A percentile compares a stretch with the other conserved stretches of the same genome.
These are phyloP conservation scores for Rhincodon typus DNA, from an alignment of 2,797 vertebrate genomes.

Conservation along the genomic window DNA sequence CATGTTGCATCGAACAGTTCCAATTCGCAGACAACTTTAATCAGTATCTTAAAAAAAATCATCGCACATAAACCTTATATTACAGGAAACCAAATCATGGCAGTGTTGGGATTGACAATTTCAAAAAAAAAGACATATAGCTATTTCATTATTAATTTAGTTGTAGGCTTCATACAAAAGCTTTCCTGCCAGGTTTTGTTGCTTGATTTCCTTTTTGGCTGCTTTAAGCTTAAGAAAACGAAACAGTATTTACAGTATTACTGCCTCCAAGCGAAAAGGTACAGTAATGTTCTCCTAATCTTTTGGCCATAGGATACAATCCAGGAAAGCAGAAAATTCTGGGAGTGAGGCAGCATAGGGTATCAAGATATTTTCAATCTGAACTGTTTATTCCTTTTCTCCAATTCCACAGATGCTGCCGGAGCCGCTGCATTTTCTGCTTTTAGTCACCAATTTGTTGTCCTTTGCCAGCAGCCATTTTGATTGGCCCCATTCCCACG, in stretches of 20 bases:
- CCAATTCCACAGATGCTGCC: too few species aligned
- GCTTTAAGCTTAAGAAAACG: background rate
- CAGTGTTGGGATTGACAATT: background rate
- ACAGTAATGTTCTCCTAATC: background rate
- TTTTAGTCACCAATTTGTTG: too few species aligned
- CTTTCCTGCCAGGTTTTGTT: background rate
- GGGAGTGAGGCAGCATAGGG: background rate
- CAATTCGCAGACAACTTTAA: background rate
- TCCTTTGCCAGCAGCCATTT: background rate
- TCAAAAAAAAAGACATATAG: background rate
- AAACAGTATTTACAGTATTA: background rate
- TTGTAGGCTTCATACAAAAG: background rate
- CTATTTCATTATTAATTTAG: background rate
- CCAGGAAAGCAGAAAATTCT: too few species aligned
- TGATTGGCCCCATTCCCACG: background rate
- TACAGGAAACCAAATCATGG: background rate
- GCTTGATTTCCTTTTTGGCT: background rate
- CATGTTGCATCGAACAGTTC: background rate
- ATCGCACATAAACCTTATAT: background rate
- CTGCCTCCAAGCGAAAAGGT: background rate
- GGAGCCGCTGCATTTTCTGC: too few species aligned
- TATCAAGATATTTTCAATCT: background rate
- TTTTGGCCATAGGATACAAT: too few species aligned
- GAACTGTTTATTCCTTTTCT: too few species aligned
- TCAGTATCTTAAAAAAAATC: background rate